Conservation (phyloP, 2,888 invertebrate species). For the Pyralis farinalis region DNA sequence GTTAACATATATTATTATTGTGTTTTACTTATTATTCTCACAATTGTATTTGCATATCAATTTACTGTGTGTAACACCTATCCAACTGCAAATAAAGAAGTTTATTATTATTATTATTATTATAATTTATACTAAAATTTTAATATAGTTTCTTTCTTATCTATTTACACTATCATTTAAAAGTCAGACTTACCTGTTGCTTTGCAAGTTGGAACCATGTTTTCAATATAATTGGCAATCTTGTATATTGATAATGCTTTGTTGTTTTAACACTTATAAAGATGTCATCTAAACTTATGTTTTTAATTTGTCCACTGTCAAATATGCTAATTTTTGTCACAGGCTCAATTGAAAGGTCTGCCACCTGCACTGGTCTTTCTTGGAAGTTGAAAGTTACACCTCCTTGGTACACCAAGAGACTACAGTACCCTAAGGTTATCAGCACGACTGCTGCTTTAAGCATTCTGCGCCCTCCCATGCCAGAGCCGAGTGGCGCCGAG, state of each 20-base stretch:
- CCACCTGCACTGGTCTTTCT: slow-evolving; percentile 71
- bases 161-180: neutral
- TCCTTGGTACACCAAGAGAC: slow-evolving; percentile 82
- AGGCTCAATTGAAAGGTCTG: slow-evolving; percentile 69
- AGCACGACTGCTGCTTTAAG: slow-evolving; percentile 74
- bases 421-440: slow-evolving; percentile 81
- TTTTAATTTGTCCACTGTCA: slow-evolving; percentile 65
- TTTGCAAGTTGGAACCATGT: slow-evolving; percentile 97
- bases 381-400: slow-evolving; percentile 72
- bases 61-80: no score
- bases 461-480: slow-evolving; percentile 70
- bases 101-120: no score
- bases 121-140: no score
- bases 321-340: slow-evolving; percentile 68
- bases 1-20: no score
- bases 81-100: no score
- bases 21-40: no score
- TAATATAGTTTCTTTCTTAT: no score
- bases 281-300: slow-evolving; percentile 90
- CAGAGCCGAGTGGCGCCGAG: slow-evolving; percentile 60
- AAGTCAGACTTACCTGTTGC: slow-evolving; percentile 85
- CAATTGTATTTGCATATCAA: no score
- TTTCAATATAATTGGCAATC: slow-evolving; percentile 92
- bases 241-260: slow-evolving; percentile 90
- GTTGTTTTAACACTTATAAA: slow-evolving; percentile 98